Evolutionary conservation across 1,140 invertebrate species (phyloP).

Genomic region (Hyposmocoma kahamanoa): DNA sequence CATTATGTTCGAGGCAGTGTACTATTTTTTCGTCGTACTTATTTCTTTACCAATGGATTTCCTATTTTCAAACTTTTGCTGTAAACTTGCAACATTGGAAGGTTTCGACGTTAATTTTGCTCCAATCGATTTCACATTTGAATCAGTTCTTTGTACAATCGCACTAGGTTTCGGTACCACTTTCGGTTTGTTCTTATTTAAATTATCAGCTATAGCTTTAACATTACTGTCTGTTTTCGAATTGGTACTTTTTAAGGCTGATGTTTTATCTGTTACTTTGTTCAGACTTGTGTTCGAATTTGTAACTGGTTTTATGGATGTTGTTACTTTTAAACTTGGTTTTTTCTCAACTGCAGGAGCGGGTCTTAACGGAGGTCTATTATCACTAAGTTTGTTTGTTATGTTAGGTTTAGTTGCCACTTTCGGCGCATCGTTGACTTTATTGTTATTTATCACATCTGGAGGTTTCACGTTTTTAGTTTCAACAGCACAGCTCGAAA

Average conservation of each 20-base stretch:
- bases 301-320: conserved; percentile 39
- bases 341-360: conserved; percentile 47
- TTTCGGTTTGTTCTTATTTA: conserved; percentile 63
- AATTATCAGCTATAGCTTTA: conserved; percentile 57
- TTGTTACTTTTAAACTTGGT: conserved; percentile 30
- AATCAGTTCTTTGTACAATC: conserved; percentile 47
- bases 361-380: conserved; percentile 46
- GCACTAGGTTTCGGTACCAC: conserved; percentile 54
- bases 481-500: conserved; percentile 77
- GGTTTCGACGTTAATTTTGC: conserved; percentile 74
- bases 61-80: conserved; percentile 82
- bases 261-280: conserved; percentile 35
- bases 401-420: conserved; percentile 39
- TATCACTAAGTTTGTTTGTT: conserved; percentile 40
- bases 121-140: conserved; percentile 55
- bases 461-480: conserved; percentile 75
- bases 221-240: conserved; percentile 53
- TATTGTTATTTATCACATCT: conserved; percentile 75
- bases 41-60: conserved; percentile 62
- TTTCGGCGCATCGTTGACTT: conserved; percentile 48
- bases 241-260: conserved; percentile 32
- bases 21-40: conserved; percentile 46
- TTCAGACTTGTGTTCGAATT: conserved; percentile 34
- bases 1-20: not conserved
- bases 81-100: conserved; percentile 82